Conservation (phyloP, 2,888 invertebrate species). For the Chydorus sphaericus region DNA sequence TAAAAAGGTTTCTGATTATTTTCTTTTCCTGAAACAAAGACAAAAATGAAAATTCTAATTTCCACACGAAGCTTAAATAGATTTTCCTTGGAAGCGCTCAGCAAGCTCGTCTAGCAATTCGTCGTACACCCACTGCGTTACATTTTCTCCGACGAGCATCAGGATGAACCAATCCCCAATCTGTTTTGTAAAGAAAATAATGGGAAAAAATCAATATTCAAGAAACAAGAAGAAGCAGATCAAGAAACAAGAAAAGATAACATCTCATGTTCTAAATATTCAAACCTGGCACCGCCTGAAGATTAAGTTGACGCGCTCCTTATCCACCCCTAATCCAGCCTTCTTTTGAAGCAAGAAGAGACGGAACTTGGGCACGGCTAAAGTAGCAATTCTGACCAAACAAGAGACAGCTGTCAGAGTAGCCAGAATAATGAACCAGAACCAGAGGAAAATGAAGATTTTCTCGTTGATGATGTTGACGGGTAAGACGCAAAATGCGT, state of each 20-base stretch:
- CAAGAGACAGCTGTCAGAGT: slow-evolving; percentile 18
- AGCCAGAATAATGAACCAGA: slow-evolving; percentile 20
- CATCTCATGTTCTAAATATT: no score
- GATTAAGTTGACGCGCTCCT: slow-evolving; percentile 15
- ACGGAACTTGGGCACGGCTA: slow-evolving; percentile 20
- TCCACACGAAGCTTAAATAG: not conserved
- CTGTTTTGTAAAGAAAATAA: no score
- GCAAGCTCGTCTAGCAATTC: slow-evolving; percentile 17
- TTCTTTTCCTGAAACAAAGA: no score
- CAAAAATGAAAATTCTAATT: not conserved
- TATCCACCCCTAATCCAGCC: slow-evolving; percentile 36
- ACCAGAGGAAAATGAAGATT: slow-evolving; percentile 22
- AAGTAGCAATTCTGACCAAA: slow-evolving; percentile 20
- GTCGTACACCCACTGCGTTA: slow-evolving; percentile 19
- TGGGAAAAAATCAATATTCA: no score
- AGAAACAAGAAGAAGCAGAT: no score
- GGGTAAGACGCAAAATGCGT: slow-evolving; percentile 25
- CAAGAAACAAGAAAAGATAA: no score
- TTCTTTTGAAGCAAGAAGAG: slow-evolving; percentile 30
- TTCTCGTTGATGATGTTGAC: slow-evolving; percentile 27
- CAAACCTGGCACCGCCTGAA: slow-evolving; percentile 15
- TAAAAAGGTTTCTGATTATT: no score
- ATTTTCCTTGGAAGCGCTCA: not conserved
- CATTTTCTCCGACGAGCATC: slow-evolving; percentile 17
- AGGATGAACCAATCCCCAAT: slow-evolving; percentile 20